Conservation (phyloP, 2,888 invertebrate genomes). For the Tetropium fuscum region DNA sequence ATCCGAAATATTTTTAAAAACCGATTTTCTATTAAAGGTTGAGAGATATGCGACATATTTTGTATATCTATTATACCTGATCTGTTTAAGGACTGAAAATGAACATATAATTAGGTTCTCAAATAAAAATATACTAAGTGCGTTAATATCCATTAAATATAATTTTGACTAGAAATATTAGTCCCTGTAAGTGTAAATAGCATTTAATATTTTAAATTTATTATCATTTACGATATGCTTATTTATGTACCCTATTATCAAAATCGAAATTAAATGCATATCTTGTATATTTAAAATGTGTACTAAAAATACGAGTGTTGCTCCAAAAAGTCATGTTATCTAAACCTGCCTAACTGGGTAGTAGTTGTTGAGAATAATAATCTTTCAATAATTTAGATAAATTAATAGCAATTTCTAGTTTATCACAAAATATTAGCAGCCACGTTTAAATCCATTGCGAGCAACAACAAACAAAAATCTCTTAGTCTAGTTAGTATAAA, state of each 20-base stretch:
- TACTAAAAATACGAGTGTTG: constrained; percentile 13
- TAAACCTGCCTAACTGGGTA: not conserved
- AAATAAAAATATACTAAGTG: constrained; percentile 14
- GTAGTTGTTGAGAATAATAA: constrained; percentile 1
- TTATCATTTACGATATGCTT: constrained; percentile 51
- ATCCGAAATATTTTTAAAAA: too few relatives aligned
- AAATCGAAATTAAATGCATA: constrained; percentile 20
- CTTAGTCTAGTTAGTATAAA: constrained; percentile 32
- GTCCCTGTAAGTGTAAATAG: constrained; percentile 38
- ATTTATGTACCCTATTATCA: constrained; percentile 34
- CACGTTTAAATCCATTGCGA: constrained; percentile 28
- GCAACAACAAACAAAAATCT: constrained; percentile 32
- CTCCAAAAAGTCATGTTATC: constrained; percentile 2
- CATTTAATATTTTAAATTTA: constrained; percentile 37
- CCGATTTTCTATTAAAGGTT: not conserved
- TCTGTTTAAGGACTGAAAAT: too few relatives aligned
- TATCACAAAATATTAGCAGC: constrained; percentile 46
- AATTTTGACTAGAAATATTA: constrained; percentile 42
- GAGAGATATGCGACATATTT: not conserved
- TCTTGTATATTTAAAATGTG: constrained; percentile 24
- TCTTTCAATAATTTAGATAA: constrained; percentile 25
- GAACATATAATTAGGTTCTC: not conserved
- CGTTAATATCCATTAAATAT: constrained; percentile 26
- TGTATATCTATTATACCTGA: too few relatives aligned
- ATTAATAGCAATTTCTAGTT: constrained; percentile 40